A percentile compares a stretch with the other conserved stretches of the same genome.
Evolutionary conservation across 2,113 vertebrate species (phyloP).

Genomic region (Seriola rivoliana): DNA sequence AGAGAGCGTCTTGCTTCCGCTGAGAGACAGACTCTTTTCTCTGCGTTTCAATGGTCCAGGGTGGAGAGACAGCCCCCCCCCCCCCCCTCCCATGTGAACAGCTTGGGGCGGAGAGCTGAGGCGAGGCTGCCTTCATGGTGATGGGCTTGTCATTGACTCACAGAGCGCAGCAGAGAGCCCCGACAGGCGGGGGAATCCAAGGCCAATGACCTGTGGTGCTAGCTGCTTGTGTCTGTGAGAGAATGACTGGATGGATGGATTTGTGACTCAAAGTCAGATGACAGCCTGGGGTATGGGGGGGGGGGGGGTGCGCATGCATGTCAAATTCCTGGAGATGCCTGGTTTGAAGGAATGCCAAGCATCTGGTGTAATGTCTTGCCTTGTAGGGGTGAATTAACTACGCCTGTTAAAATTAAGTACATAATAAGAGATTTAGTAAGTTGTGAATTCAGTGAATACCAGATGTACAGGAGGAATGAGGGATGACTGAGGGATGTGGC

Average conservation of each 20-base stretch:
- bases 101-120: slow-evolving; percentile 54
- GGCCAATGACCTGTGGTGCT: slow-evolving; percentile 62
- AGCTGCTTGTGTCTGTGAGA: slow-evolving; percentile 53
- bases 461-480: background rate
- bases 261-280: slow-evolving; percentile 68
- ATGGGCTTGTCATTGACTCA: slow-evolving; percentile 61
- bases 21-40: slow-evolving; percentile 71
- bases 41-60: slow-evolving; percentile 50
- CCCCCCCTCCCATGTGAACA: slow-evolving; percentile 53
- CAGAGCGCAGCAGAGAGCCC: slow-evolving; percentile 42
- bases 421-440: background rate
- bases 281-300: background rate
- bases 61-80: slow-evolving; percentile 26
- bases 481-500: too few relatives aligned
- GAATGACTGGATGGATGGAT: slow-evolving; percentile 36
- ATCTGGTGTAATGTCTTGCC: slow-evolving; percentile 23
- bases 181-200: slow-evolving; percentile 40
- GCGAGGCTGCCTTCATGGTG: slow-evolving; percentile 37
- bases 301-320: background rate
- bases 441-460: background rate
- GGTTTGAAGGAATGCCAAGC: slow-evolving; percentile 46
- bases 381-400: background rate
- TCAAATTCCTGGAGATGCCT: slow-evolving; percentile 27
- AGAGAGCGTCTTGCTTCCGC: slow-evolving; percentile 53
- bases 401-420: background rate